Conservation (phyloP, 2,797 vertebrate genomes). For the Lagorchestes hirsutus region DNA sequence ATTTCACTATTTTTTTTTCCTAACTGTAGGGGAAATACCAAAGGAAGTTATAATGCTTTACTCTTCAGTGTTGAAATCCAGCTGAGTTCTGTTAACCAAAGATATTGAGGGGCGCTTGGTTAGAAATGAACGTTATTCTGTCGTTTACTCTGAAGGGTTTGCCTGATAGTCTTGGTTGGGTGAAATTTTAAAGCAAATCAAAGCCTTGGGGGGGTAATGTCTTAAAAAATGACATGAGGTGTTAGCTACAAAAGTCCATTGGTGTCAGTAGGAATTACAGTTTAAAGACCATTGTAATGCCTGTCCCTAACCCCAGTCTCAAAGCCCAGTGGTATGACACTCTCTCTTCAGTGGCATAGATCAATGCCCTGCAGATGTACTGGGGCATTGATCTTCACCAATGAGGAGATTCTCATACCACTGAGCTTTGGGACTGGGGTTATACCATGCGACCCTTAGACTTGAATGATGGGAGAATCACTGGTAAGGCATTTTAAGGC, state of each 20-base stretch:
- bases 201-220: conserved; percentile 54
- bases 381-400: background rate
- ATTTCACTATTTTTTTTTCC: conserved; percentile 60
- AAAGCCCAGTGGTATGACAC: background rate
- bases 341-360: background rate
- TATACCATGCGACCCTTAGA: background rate
- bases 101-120: conserved; percentile 35
- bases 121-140: conserved; percentile 54
- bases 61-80: conserved; percentile 54
- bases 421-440: background rate
- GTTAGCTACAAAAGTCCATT: conserved; percentile 44
- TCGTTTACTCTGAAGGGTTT: conserved; percentile 56
- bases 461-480: background rate
- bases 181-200: conserved; percentile 70
- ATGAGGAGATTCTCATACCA: background rate
- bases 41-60: conserved; percentile 48
- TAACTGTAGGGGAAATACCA: conserved; percentile 50
- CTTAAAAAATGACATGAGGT: conserved; percentile 34
- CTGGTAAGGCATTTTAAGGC: background rate
- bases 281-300: conserved; percentile 4
- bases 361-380: background rate
- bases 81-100: conserved; percentile 58
- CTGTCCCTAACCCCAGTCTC: background rate
- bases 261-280: conserved; percentile 21
- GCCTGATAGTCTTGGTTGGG: conserved; percentile 37